Evolutionary conservation across 2,888 invertebrate genomes (phyloP).

Genomic region (Linnaemya tessellans): DNA sequence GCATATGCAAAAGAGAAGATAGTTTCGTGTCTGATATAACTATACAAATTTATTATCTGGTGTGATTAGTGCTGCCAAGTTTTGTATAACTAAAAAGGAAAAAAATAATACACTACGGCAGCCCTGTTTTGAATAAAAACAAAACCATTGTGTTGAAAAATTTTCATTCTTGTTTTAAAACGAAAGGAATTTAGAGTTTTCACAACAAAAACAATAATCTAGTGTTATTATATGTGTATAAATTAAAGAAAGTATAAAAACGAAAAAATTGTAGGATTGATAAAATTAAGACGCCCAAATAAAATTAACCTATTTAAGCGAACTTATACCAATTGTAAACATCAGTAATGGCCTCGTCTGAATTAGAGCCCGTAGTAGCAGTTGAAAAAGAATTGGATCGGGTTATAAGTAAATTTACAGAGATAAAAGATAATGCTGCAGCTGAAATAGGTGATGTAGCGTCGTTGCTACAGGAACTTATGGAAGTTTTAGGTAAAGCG

Average conservation of each 20-base stretch:
- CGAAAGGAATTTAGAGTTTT: slow-evolving; percentile 4
- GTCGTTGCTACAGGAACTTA: slow-evolving; percentile 79
- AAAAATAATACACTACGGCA: no score
- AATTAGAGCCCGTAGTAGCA: slow-evolving; percentile 81
- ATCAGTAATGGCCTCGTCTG: slow-evolving; percentile 64
- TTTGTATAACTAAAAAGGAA: no score
- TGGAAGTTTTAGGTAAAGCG: slow-evolving; percentile 78
- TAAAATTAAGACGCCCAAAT: neutral
- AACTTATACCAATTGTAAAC: neutral
- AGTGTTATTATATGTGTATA: no score
- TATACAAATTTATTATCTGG: no score
- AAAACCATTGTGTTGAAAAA: slow-evolving; percentile 44
- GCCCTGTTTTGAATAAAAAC: slow-evolving; percentile 29
- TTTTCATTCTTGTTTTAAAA: slow-evolving; percentile 16
- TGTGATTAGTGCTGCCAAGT: no score
- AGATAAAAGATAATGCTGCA: slow-evolving; percentile 81
- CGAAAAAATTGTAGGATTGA: neutral
- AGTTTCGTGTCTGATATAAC: no score
- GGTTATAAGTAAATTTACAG: slow-evolving; percentile 81
- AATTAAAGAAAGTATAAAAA: no score
- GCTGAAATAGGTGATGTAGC: slow-evolving; percentile 81
- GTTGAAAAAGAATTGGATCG: slow-evolving; percentile 83
- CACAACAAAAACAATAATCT: slow-evolving; percentile 25
- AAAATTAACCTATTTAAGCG: slow-evolving; percentile 19
- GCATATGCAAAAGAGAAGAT: no score